Evolutionary conservation across 2,113 vertebrate genomes (phyloP).

Genomic region (Nesoenas mayeri): DNA sequence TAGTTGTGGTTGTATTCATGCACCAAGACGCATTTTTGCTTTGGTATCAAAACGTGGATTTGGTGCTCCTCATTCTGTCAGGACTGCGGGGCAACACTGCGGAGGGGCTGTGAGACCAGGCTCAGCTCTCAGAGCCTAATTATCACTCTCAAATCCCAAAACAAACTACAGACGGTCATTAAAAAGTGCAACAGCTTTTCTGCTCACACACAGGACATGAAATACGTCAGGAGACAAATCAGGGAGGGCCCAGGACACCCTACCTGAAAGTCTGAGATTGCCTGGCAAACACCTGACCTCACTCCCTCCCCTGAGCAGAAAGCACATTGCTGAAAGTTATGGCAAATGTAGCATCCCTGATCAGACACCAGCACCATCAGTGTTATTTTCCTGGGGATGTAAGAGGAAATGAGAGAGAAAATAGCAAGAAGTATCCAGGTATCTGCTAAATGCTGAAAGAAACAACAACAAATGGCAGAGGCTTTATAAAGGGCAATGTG

Average conservation of each 20-base stretch:
- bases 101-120: not conserved
- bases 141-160: not conserved
- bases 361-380: fast-evolving
- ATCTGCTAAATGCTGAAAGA: not conserved
- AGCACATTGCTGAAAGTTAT: not conserved
- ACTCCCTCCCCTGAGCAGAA: not conserved
- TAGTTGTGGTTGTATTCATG: fast-evolving
- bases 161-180: not conserved
- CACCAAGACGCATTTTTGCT: not conserved
- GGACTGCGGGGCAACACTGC: not conserved
- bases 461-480: not conserved
- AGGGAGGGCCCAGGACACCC: not conserved
- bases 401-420: not conserved
- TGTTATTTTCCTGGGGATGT: not conserved
- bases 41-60: not conserved
- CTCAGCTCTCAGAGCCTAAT: not conserved
- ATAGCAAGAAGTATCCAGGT: not conserved
- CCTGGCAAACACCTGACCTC: not conserved
- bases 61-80: not conserved
- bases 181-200: not conserved
- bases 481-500: not conserved
- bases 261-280: fast-evolving
- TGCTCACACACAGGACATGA: not conserved
- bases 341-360: not conserved
- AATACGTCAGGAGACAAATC: not conserved